Base-by-base conservation (phyloP, 1,140 invertebrate species). In the Oreohelix idahoensis region DNA sequence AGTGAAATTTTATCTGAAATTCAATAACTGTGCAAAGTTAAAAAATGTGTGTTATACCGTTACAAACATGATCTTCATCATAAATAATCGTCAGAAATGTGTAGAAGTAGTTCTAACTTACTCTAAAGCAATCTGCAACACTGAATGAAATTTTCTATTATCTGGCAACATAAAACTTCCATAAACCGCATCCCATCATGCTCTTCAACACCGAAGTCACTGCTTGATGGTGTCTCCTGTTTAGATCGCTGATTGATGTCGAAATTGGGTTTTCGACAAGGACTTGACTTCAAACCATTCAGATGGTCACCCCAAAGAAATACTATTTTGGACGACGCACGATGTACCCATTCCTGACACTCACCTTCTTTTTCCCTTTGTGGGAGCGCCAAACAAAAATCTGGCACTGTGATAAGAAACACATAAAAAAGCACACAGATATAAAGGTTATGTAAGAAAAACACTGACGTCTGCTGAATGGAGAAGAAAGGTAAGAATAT, bases 301-400 rank as follows among this genome's bases (percentile, higher is more conserved):
- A 75, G 42, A 45, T 29, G 26, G 36, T 39, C 73, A 36, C 32
- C 39, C 38, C 13, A 11, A 13, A 45, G 39, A 75, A 15, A 45
- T 75, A 75, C 42, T 75, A 75, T 75, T 75, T 75, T 39, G 73
- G 73, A 36, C 39, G 15, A 5, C 73, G 36, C 4, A 75, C 73
- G 45, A 75, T 75, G 73, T 45, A 75, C 1, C 73, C 73, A 17
- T 45, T 75, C n/a, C 73, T 75, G 20, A 75, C 73, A 75, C 39
- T 75, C 42, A 49, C 35, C n/a, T 75, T 75, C 73, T 75, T 75
- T 75, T 32, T 75, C 38, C 73, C 73, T 29, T 75, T 75, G 20
- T 32, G 73, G 35, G 73, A 75, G 35, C 39, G 42, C 73, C 73
- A 75, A 10, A 45, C 42, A 75, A 75, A 75, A 75, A 75, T 75